A percentile compares a stretch with the other conserved stretches of the same genome.
Evolutionary conservation across 2,797 vertebrate species (phyloP).

Genomic region (Aeoliscus strigatus): DNA sequence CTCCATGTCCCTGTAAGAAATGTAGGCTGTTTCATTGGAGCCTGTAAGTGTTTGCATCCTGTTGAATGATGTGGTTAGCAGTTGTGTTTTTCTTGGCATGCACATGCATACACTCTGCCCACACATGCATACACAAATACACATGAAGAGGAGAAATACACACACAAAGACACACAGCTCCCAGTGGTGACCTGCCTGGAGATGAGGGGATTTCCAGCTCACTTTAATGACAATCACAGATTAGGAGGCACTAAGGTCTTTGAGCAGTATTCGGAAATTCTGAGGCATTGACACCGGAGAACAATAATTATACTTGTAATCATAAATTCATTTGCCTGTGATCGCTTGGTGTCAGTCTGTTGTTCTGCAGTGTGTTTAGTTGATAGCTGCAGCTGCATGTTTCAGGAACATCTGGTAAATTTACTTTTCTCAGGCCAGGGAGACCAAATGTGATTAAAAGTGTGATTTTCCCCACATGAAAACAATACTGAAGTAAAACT

Average conservation of each 20-base stretch:
- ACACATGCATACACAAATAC: slow-evolving; percentile 4
- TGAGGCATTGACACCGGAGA: background rate
- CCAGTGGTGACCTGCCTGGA: slow-evolving; percentile 7
- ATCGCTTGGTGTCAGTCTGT: no score
- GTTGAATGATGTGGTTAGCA: slow-evolving; percentile 43
- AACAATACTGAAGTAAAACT: background rate
- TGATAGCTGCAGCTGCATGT: slow-evolving; percentile 1
- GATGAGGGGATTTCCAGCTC: slow-evolving; percentile 40
- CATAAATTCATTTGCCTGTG: no score
- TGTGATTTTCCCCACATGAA: background rate
- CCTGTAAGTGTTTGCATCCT: slow-evolving; percentile 37
- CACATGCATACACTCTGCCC: slow-evolving; percentile 4
- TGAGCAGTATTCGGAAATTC: slow-evolving; percentile 11
- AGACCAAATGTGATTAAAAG: background rate
- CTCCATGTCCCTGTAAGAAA: slow-evolving; percentile 2
- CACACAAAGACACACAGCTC: slow-evolving; percentile 5
- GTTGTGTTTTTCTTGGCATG: slow-evolving; percentile 39
- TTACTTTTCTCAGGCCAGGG: background rate
- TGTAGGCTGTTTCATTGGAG: slow-evolving; percentile 16
- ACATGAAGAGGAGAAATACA: slow-evolving; percentile 1
- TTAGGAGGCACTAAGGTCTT: slow-evolving; percentile 7
- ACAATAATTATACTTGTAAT: no score
- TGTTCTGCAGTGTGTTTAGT: background rate
- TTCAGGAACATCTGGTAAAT: no score
- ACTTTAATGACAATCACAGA: slow-evolving; percentile 43